Evolutionary conservation across 2,113 vertebrate genomes (phyloP).

Genomic region (Urocynchramus pylzowi): DNA sequence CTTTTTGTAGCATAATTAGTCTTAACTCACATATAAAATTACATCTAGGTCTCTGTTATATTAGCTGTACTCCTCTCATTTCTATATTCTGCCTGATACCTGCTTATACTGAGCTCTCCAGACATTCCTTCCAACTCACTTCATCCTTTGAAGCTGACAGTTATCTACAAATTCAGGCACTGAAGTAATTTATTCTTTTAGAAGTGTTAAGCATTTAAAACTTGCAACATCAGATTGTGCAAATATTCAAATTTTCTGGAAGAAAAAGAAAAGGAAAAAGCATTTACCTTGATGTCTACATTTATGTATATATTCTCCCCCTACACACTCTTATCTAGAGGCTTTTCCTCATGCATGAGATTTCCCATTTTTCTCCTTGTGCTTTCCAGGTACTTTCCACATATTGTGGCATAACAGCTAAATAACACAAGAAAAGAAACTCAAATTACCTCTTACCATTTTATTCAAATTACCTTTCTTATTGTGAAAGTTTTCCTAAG

Average conservation of each 20-base stretch:
- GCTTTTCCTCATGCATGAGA: background rate
- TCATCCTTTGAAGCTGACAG: slow-evolving; percentile 46
- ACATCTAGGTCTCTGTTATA: background rate
- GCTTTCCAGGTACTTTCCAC: slow-evolving; percentile 28
- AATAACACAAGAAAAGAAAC: background rate
- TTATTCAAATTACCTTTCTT: background rate
- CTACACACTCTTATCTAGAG: background rate
- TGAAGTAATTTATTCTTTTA: slow-evolving; percentile 42
- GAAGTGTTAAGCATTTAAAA: slow-evolving; percentile 41
- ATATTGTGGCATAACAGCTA: background rate
- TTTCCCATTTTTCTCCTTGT: background rate
- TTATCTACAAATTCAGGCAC: slow-evolving; percentile 13
- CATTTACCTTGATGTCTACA: slow-evolving; percentile 34
- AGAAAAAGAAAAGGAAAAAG: slow-evolving; percentile 19
- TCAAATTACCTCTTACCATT: slow-evolving; percentile 13
- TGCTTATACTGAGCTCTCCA: background rate
- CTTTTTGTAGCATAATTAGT: background rate
- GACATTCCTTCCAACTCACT: slow-evolving; percentile 10
- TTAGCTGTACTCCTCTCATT: background rate
- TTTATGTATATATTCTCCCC: background rate
- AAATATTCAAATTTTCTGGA: slow-evolving; percentile 48
- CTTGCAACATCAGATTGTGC: slow-evolving; percentile 4
- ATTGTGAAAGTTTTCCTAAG: slow-evolving; percentile 11
- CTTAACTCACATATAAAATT: background rate
- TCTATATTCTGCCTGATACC: background rate